A percentile compares a stretch with the other conserved stretches of the same genome.
Conservation (phyloP, 2,888 invertebrate species). For the Herminia tarsipennalis region DNA sequence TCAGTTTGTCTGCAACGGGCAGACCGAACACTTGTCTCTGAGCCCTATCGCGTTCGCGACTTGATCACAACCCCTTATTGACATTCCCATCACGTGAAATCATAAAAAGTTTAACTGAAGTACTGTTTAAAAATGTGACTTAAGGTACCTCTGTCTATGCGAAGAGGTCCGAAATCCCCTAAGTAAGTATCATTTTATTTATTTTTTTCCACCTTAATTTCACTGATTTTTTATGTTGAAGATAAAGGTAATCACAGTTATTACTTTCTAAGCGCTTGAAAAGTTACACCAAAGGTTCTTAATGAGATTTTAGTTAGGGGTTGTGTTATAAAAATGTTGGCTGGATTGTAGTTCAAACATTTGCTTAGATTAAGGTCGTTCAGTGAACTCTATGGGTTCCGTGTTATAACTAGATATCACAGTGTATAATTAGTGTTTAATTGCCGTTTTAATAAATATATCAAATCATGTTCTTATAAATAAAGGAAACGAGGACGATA, state of each 20-base stretch:
- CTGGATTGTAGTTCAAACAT: slow-evolving; percentile 5
- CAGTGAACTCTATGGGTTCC: slow-evolving; percentile 22
- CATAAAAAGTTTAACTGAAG: slow-evolving; percentile 28
- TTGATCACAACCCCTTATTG: slow-evolving; percentile 31
- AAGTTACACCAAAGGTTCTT: slow-evolving; percentile 1
- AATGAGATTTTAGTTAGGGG: slow-evolving; percentile 3
- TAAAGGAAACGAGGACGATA: too few species aligned
- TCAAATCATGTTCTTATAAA: too few species aligned
- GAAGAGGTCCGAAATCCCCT: slow-evolving; percentile 19
- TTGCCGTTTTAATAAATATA: too few species aligned
- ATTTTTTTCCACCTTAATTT: slow-evolving; percentile 1
- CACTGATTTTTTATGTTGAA: slow-evolving; percentile 8
- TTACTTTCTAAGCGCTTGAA: slow-evolving; percentile 6
- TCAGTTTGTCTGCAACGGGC: slow-evolving; percentile 62
- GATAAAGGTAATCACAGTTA: slow-evolving; percentile 10
- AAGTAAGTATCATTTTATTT: slow-evolving; percentile 23
- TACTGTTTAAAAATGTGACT: slow-evolving; percentile 34
- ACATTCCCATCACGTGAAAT: slow-evolving; percentile 36
- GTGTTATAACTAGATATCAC: neutral
- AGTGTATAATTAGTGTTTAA: too few species aligned
- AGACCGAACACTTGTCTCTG: slow-evolving; percentile 38
- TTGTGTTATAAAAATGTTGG: neutral
- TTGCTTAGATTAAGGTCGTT: slow-evolving; percentile 21
- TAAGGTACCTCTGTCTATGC: slow-evolving; percentile 16
- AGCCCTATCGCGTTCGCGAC: slow-evolving; percentile 10